These are phyloP conservation scores for Drosophila yooni DNA, from an alignment of 2,888 invertebrate species.

Conservation along the genomic window DNA sequence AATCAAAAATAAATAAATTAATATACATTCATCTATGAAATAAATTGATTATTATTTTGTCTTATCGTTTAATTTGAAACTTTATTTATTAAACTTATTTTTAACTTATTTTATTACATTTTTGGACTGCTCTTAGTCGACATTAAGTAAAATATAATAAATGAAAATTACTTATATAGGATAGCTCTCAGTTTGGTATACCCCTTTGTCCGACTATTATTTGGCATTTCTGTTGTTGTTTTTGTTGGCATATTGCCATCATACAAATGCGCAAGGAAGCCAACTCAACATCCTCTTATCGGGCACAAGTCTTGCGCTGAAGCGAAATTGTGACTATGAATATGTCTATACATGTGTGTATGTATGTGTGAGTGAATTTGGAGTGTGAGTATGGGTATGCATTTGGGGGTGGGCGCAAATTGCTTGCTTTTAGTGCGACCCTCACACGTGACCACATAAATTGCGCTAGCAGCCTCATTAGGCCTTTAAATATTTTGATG, in stretches of 20 bases:
- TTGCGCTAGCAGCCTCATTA: constrained; percentile 58
- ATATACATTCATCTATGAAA: background rate
- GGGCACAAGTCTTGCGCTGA: constrained; percentile 21
- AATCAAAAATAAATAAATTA: background rate
- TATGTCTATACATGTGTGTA: constrained; percentile 3
- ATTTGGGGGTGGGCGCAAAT: constrained; percentile 45
- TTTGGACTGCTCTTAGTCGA: background rate
- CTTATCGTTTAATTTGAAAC: too few relatives aligned
- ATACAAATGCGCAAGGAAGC: constrained; percentile 50
- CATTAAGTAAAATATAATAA: background rate
- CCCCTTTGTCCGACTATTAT: background rate
- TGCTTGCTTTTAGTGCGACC: constrained; percentile 68
- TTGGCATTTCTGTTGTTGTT: constrained; percentile 20
- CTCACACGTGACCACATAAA: constrained; percentile 62
- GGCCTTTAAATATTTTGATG: constrained; percentile 30
- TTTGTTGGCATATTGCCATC: constrained; percentile 50
- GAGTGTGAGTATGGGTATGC: constrained; percentile 9
- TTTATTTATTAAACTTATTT: too few relatives aligned
- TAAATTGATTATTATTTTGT: background rate
- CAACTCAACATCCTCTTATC: constrained; percentile 53
- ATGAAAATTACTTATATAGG: background rate
- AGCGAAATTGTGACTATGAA: constrained; percentile 18
- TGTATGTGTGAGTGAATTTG: constrained; percentile 3
- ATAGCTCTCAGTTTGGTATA: background rate
- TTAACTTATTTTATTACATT: background rate